These are phyloP conservation scores for Myotis daubentonii DNA, from an alignment of 2,797 vertebrate species.

Conservation along the genomic window DNA sequence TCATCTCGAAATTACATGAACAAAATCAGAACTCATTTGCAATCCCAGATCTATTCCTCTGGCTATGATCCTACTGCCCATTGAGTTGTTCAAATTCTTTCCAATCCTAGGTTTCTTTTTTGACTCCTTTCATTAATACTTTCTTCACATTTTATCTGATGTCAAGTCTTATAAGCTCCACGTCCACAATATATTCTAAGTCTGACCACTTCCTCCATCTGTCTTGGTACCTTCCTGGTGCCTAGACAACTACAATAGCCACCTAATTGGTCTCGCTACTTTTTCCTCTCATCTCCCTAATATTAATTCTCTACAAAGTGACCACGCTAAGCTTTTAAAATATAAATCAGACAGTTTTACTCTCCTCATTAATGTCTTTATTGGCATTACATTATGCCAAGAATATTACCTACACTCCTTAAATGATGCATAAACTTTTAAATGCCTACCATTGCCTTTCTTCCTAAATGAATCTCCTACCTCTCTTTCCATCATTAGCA, in stretches of 20 bases:
- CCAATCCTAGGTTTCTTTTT: not conserved
- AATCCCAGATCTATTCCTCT: not conserved
- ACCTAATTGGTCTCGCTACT: not conserved
- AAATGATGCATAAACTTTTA: not conserved
- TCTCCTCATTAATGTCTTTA: not conserved
- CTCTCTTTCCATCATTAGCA: not conserved
- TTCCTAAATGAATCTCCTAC: not conserved
- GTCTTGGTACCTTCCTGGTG: not conserved
- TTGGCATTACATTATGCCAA: not conserved
- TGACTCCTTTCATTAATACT: not conserved
- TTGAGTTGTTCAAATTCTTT: not conserved
- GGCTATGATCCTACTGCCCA: not conserved
- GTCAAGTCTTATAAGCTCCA: not conserved
- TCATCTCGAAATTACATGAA: not conserved
- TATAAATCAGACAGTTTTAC: not conserved
- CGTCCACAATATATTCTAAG: not conserved
- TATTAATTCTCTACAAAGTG: not conserved
- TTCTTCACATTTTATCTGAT: not conserved
- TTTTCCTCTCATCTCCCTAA: not conserved
- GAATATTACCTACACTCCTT: not conserved
- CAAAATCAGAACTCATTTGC: not conserved
- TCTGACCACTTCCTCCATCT: not conserved
- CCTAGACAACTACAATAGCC: not conserved
- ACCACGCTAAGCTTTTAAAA: not conserved
- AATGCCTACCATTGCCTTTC: not conserved